Conservation (phyloP, 2,797 vertebrate species). For the Lagorchestes hirsutus region DNA sequence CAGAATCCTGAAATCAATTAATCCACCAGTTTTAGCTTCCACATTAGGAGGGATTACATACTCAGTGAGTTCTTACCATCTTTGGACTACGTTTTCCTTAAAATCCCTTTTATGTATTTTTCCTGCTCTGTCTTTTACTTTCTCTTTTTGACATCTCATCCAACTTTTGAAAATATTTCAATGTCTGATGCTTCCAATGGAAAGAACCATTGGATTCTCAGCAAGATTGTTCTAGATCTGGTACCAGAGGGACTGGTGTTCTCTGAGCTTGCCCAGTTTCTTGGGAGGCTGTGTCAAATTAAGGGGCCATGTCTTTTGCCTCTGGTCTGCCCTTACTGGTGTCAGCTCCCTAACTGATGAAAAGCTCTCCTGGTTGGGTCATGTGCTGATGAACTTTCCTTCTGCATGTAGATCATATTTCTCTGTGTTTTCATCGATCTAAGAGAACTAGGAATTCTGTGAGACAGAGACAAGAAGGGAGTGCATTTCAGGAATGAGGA, state of each 20-base stretch:
- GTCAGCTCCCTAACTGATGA: background rate
- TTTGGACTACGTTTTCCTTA: background rate
- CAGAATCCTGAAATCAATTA: background rate
- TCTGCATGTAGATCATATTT: background rate
- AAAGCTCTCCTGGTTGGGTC: background rate
- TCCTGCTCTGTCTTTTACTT: accelerated
- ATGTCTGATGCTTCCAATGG: conserved; percentile 44
- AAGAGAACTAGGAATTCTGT: background rate
- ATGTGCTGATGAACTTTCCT: background rate
- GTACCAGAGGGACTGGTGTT: conserved; percentile 33
- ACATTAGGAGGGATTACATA: background rate
- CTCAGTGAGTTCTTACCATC: background rate
- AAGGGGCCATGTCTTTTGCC: background rate
- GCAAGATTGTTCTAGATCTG: conserved; percentile 43
- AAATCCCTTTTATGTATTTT: background rate
- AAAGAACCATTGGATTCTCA: conserved; percentile 59
- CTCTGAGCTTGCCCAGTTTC: background rate
- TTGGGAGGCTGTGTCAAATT: background rate
- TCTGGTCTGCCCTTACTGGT: background rate
- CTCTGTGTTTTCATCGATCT: background rate
- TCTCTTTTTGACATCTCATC: conserved; percentile 8
- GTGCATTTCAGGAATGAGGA: background rate
- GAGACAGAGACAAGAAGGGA: background rate
- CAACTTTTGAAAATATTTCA: conserved; percentile 15
- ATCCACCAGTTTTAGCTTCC: background rate